These are phyloP conservation scores for Origma solitaria DNA, from an alignment of 2,113 vertebrate species.

Conservation along the genomic window DNA sequence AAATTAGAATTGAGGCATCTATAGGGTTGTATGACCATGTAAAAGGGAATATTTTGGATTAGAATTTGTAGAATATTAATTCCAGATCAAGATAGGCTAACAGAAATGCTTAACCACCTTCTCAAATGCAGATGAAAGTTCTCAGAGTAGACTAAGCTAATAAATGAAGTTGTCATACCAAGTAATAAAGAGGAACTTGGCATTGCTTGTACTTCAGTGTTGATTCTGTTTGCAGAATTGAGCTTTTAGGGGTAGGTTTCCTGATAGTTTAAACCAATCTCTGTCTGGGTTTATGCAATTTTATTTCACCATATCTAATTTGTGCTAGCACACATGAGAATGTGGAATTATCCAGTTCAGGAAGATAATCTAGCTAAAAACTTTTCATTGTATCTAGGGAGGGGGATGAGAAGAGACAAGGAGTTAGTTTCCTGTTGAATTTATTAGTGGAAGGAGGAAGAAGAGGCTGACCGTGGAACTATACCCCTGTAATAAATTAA, in stretches of 20 bases:
- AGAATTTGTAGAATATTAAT: neutral
- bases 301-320: neutral
- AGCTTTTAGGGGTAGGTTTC: neutral
- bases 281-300: neutral
- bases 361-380: neutral
- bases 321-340: rapidly evolving
- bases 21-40: neutral
- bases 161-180: neutral
- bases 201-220: neutral
- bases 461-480: neutral
- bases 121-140: neutral
- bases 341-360: neutral
- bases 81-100: neutral
- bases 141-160: neutral
- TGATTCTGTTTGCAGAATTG: neutral
- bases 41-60: neutral
- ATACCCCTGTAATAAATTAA: neutral
- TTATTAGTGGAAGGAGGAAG: neutral
- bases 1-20: neutral
- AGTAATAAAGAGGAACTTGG: neutral
- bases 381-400: neutral
- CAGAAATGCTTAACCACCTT: neutral
- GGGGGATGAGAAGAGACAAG: neutral
- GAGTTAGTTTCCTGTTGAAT: neutral
- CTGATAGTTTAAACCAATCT: neutral